Conservation (phyloP, 2,797 vertebrate genomes). For the Oreonectes daqikongensis region DNA sequence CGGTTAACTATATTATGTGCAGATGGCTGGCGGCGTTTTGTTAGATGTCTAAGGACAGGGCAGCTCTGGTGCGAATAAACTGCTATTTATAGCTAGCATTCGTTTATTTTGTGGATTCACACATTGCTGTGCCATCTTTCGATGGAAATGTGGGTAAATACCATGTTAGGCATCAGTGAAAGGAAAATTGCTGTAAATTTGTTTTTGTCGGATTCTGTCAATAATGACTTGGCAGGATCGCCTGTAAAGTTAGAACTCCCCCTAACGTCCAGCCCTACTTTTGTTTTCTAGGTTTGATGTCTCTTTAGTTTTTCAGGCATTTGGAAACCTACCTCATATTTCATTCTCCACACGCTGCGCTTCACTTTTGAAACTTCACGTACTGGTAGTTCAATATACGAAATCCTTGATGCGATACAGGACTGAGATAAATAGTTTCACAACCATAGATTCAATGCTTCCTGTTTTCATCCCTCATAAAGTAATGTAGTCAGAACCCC, state of each 20-base stretch:
- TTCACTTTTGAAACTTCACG: background rate
- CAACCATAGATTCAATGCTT: background rate
- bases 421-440: slow-evolving; percentile 11
- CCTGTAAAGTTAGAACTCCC: background rate
- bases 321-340: background rate
- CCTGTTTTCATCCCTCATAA: slow-evolving; percentile 63
- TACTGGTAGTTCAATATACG: background rate
- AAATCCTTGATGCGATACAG: background rate
- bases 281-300: background rate
- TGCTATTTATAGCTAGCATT: slow-evolving; percentile 49
- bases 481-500: slow-evolving; percentile 72
- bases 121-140: slow-evolving; percentile 65
- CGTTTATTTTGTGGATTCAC: slow-evolving; percentile 68
- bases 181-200: slow-evolving; percentile 59
- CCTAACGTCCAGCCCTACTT: background rate
- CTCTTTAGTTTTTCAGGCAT: background rate
- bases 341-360: background rate
- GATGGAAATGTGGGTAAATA: slow-evolving; percentile 63
- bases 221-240: slow-evolving; percentile 32
- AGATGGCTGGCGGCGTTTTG: slow-evolving; percentile 21
- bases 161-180: slow-evolving; percentile 37
- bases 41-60: slow-evolving; percentile 40
- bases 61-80: slow-evolving; percentile 20
- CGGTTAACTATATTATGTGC: slow-evolving; percentile 19
- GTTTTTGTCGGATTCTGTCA: slow-evolving; percentile 3